Evolutionary conservation across 2,888 invertebrate genomes (phyloP).

Genomic region (Mechanitis messenoides): DNA sequence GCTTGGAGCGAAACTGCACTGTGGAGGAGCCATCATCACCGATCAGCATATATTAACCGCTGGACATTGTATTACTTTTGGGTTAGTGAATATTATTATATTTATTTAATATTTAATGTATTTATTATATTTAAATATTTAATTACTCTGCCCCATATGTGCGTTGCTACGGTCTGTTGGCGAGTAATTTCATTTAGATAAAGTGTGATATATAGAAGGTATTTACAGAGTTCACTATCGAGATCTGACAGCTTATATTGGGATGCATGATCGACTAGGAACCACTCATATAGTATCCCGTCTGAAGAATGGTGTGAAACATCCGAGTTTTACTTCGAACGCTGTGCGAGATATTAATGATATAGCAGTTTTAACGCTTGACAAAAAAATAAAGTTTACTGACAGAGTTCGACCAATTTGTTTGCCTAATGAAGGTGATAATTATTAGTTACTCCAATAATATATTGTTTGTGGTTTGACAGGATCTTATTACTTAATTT

Average conservation of each 20-base stretch:
- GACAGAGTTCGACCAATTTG: constrained; percentile 72
- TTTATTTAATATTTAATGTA: too few relatives aligned
- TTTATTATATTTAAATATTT: too few relatives aligned
- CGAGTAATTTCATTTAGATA: background rate
- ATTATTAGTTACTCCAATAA: background rate
- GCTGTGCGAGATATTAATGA: constrained; percentile 76
- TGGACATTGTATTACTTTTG: constrained; percentile 76
- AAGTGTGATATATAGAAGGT: background rate
- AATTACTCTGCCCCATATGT: too few relatives aligned
- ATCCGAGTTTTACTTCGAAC: constrained; percentile 71
- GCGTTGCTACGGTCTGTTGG: too few relatives aligned
- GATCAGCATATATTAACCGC: constrained; percentile 74
- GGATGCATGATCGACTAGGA: constrained; percentile 71
- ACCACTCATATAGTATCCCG: constrained; percentile 42
- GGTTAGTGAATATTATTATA: constrained; percentile 46
- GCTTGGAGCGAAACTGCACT: constrained; percentile 65
- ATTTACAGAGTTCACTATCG: constrained; percentile 46
- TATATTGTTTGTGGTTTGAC: background rate
- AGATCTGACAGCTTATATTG: constrained; percentile 63
- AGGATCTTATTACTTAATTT: background rate
- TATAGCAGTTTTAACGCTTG: constrained; percentile 73
- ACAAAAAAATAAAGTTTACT: constrained; percentile 56
- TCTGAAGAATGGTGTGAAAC: constrained; percentile 56
- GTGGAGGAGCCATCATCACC: constrained; percentile 77
- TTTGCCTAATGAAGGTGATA: constrained; percentile 49